Conservation (phyloP, 2,113 vertebrate species). For the Lonchura striata region DNA sequence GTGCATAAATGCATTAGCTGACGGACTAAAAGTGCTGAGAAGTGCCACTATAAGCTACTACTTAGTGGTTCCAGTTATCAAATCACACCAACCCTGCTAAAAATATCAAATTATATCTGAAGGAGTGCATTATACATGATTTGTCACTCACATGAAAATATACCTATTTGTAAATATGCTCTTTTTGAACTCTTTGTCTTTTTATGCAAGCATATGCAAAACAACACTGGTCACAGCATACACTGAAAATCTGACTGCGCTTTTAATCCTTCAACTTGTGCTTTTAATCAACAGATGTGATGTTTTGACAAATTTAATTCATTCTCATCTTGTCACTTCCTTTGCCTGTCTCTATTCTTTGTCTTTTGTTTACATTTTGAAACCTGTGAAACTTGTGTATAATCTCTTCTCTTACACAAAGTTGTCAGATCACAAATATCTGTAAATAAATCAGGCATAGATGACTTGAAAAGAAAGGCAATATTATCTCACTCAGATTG, state of each 20-base stretch:
- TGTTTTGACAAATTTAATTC: background rate
- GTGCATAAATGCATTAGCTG: background rate
- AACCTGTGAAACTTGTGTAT: background rate
- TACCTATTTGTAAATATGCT: background rate
- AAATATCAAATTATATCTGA: background rate
- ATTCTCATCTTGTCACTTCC: background rate
- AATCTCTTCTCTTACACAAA: background rate
- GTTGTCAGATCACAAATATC: background rate
- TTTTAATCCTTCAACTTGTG: background rate
- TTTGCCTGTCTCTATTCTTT: background rate
- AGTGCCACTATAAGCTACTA: background rate
- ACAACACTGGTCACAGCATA: background rate
- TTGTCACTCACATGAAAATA: background rate
- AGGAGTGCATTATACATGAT: background rate
- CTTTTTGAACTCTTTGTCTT: background rate
- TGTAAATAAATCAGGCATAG: background rate
- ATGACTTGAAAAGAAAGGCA: background rate
- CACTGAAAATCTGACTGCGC: fast-evolving
- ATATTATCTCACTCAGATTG: background rate
- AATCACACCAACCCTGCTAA: background rate
- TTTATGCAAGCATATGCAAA: background rate
- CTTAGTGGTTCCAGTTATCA: background rate
- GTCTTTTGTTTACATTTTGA: background rate
- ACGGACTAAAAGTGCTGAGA: background rate
- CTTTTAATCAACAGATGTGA: background rate